Base-by-base conservation (phyloP, 2,888 invertebrate genomes). In the Anthophora plumipes region DNA sequence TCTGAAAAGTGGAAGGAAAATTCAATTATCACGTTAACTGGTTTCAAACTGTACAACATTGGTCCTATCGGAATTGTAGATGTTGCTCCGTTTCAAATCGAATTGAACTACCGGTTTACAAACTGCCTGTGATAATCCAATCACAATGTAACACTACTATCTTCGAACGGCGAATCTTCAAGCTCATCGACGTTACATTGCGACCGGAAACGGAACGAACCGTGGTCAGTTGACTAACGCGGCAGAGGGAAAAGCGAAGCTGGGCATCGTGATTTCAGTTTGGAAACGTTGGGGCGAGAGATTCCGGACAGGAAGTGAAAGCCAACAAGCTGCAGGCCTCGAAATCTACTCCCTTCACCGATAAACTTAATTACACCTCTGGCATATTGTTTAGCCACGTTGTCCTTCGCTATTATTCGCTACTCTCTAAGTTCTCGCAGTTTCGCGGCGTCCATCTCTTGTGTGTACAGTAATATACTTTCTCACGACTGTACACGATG, bases 231-330 rank as follows among this genome's bases (percentile, higher is more conserved):
- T 79, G 77, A 73, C 74, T 71, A 71, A 1, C 22, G 54, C 63
- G 68, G 74, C 48, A 59, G 75, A 80, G 84, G n/a, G 88, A 85
- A 87, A 82, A 81, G 80, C 88, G 73, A 86, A 69, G 61, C 84
- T 61, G 80, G 79, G 2, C 76, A 82, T 76, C 83, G 81, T 81
- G 89, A 85, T 87, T 88, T 87, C 80, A 77, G 88, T 87, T 84
- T 84, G 83, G 77, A 57, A 61, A 61, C 71, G 76, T 72, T 63
- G 88, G 85, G 31, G 84, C 78, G 78, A 73, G 60, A 83, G 80
- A 83, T 89, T 89, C 88, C 88, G 87, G 85, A 60, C 82, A 75
- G 89, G 86, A 89, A 89, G 88, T 73, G 82, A 77, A 67, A 72
- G 55, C 69, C 20, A 59, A 57, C 55, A 50, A 31, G 71, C 68